Base-by-base conservation (phyloP, 2,113 vertebrate genomes). In the Oncorhynchus kisutch region DNA sequence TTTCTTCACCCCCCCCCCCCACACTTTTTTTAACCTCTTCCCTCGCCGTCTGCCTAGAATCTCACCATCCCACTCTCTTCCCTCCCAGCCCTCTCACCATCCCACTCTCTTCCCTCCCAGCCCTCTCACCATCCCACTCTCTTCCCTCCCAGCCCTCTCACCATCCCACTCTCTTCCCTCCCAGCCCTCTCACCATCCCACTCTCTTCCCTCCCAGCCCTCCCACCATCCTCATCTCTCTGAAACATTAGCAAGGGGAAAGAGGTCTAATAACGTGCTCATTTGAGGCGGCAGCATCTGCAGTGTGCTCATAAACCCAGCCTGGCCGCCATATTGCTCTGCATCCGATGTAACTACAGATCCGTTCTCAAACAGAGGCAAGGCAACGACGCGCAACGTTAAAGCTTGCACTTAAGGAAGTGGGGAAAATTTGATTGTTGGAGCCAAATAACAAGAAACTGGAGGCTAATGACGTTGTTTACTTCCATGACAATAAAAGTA, bases 201-300 rank as follows among this genome's bases (percentile, higher is more conserved):
- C 25, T 25, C 25, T 25, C 25, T 25, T 25, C 25, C 25, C 25
- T 25, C 24, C 24, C 25, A 25, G 25, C 25, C 25, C 25, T 25
- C 49, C 16, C 49, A 3, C 49, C 14, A 39, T 16, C 25, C 25
- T 27, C 9, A 16, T 57, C 54, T 8, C 92, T 90, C 22, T 91
- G 87, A 90, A 87, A 89, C 92, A 95, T 94, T 95, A 96, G 91
- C 94, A 93, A 92, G 92, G 94, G 91, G 75, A 75, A 8, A 67
- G 82, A 78, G 74, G 49, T 80, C 75, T 81, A 81, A 84, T 76
- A 77, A 87, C 80, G 70, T 73, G 76, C 70, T 88, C 34, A 27
- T 82, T 83, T 80, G 75, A 75, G 81, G 62, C 77, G 49, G 76
- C 66, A 67, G 57, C 51, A 54, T 18, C 16, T 54, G 13, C 51